Evolutionary conservation across 2,888 invertebrate species (phyloP).

Genomic region (Hydropsyche betteni): DNA sequence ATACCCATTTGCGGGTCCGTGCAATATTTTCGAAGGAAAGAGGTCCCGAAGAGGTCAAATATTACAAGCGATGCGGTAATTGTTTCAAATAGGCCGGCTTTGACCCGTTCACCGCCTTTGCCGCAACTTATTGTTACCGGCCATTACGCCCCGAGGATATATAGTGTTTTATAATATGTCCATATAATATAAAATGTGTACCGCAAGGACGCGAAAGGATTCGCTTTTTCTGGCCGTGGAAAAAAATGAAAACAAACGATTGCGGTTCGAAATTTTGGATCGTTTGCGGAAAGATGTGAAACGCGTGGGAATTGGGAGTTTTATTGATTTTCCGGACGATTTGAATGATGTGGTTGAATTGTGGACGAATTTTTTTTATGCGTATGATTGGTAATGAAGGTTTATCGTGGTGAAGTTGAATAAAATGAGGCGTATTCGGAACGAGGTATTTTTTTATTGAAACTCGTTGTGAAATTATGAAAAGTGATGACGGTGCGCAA

Average conservation of each 20-base stretch:
- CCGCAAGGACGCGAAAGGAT: too few relatives aligned
- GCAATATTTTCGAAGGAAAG: slow-evolving; percentile 31
- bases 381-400: too few relatives aligned
- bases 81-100: slow-evolving; percentile 48
- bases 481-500: too few relatives aligned
- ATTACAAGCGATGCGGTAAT: slow-evolving; percentile 47
- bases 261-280: not conserved
- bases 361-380: too few relatives aligned
- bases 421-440: too few relatives aligned
- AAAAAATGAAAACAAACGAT: slow-evolving; percentile 35
- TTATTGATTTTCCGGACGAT: slow-evolving; percentile 18
- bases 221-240: too few relatives aligned
- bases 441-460: too few relatives aligned
- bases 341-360: too few relatives aligned
- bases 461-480: too few relatives aligned
- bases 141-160: slow-evolving; percentile 47
- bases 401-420: too few relatives aligned
- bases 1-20: slow-evolving; percentile 13
- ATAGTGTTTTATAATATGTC: not conserved
- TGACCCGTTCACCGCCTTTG: slow-evolving; percentile 38
- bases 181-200: not conserved
- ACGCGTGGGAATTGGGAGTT: not conserved
- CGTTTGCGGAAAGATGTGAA: too few relatives aligned
- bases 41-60: slow-evolving; percentile 42
- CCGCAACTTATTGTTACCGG: slow-evolving; percentile 48